A percentile compares a stretch with the other conserved stretches of the same genome.
phyloP scores from a whole-genome alignment of 2,797 vertebrate species.

The Hozukius guyotensis region DNA sequence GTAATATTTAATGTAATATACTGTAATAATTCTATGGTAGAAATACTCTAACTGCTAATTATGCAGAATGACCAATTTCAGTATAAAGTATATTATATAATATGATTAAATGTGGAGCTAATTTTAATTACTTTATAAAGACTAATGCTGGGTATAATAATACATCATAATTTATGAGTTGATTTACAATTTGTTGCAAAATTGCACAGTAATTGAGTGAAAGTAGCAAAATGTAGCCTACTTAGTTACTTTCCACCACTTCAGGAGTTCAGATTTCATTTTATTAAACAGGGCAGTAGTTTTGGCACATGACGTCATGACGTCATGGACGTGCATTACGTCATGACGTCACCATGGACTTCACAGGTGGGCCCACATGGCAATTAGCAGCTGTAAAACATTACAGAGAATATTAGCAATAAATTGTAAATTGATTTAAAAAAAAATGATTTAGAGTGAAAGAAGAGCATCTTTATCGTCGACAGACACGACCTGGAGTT shows the following conservation, averaged over 20 bases:
- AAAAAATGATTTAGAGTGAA: no score
- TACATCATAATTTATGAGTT: no score
- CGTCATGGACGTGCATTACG: no score
- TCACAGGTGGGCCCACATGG: not conserved
- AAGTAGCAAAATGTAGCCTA: no score
- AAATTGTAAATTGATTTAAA: accelerated
- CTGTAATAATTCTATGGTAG: not conserved
- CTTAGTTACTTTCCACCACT: not conserved
- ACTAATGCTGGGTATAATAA: not conserved
- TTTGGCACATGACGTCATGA: not conserved
- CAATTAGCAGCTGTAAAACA: not conserved
- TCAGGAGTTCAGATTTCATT: not conserved
- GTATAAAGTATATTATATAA: not conserved
- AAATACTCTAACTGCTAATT: not conserved
- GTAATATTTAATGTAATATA: no score
- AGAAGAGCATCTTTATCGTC: no score
- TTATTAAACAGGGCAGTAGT: not conserved
- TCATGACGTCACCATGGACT: no score
- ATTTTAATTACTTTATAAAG: not conserved
- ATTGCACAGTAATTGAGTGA: no score
- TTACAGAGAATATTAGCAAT: no score
- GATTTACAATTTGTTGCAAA: not conserved
- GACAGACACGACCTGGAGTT: no score
- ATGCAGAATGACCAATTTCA: no score
- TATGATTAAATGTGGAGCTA: not conserved